Base-by-base conservation (phyloP, 2,888 invertebrate species). In the Cerceris rybyensis region DNA sequence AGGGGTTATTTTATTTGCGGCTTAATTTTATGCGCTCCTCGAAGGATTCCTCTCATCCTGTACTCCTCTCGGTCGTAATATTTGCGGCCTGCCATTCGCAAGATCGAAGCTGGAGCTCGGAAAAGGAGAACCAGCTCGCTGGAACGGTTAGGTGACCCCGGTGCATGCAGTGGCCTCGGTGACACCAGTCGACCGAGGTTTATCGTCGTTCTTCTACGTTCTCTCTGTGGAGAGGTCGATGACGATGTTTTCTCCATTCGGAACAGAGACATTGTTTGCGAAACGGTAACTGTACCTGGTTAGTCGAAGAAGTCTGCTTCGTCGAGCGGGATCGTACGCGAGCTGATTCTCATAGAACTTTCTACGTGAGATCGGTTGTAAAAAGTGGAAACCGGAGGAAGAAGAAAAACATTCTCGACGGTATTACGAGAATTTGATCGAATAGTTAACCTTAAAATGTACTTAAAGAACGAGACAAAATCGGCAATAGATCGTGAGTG, bases 21-120 rank as follows among this genome's bases (percentile, higher is more conserved):
- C 89, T 90, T 89, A 90, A 89, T 90, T 91, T 91, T 91, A 91
- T 90, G 90, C 87, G 84, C 86, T 60, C 69, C 73, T 71, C 70
- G 28, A 64, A 68, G 60, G 54, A 54, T 49, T 54, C 70, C 58
- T 60, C 68, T 60, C 58, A 28, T 58, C 43, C 13, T 16, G 39
- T 55, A 42, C 57, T 5, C 43, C 28, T n/a, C 14, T 43, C 58
- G 50, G 17, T 13, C 50, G 17, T 60, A 50, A 55, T 58, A 61
- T 61, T 42, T 57, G 61, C 8, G 52, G n/a, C 7, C 54, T 7
- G 58, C 61, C 64, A 6, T 46, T 42, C 13, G 65, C 64, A 46
- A 71, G 77, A 84, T 78, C 60, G 77, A 69, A 41, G 58, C 59
- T 43, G 57, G 14, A 55, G 49, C 50, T 0, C 13, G 49, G 67